A percentile compares a stretch with the other conserved stretches of the same genome.
phyloP scores from a whole-genome alignment of 2,888 invertebrate species.

The Neocrepidodera transversa region DNA sequence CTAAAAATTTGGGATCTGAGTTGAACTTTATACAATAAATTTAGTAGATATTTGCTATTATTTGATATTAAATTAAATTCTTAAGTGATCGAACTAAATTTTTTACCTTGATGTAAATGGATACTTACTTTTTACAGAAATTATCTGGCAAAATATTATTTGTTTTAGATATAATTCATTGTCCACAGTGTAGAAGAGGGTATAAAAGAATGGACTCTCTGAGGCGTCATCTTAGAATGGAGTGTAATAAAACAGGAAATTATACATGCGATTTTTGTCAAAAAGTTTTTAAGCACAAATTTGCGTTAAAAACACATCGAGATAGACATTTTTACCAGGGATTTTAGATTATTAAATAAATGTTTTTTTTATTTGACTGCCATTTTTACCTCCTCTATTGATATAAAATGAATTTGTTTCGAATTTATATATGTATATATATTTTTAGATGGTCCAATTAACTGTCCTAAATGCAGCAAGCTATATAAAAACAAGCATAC shows the following conservation, averaged over 20 bases:
- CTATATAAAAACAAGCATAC: constrained; percentile 2
- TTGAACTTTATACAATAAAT: no score
- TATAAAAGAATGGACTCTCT: constrained; percentile 36
- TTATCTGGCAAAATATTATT: no score
- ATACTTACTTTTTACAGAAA: no score
- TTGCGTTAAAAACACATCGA: constrained; percentile 15
- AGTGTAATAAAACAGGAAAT: constrained; percentile 28
- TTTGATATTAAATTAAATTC: no score
- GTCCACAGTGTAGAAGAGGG: constrained; percentile 28
- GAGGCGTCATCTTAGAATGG: constrained; percentile 30
- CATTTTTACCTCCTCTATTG: no score
- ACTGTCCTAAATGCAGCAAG: constrained; percentile 21
- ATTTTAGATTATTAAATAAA: neutral
- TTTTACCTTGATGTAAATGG: no score
- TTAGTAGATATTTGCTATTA: no score
- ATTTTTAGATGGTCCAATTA: neutral
- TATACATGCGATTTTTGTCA: constrained; percentile 22
- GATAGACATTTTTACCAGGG: constrained; percentile 4
- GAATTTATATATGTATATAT: no score
- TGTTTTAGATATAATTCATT: constrained; percentile 19
- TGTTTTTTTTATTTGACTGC: neutral
- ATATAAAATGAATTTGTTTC: no score
- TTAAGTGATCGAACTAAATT: no score
- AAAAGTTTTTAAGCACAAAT: constrained; percentile 31
- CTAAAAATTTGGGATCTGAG: no score